A percentile compares a stretch with the other conserved stretches of the same genome.
Evolutionary conservation across 2,113 vertebrate species (phyloP).

Genomic region (Hydrolagus affinis): DNA sequence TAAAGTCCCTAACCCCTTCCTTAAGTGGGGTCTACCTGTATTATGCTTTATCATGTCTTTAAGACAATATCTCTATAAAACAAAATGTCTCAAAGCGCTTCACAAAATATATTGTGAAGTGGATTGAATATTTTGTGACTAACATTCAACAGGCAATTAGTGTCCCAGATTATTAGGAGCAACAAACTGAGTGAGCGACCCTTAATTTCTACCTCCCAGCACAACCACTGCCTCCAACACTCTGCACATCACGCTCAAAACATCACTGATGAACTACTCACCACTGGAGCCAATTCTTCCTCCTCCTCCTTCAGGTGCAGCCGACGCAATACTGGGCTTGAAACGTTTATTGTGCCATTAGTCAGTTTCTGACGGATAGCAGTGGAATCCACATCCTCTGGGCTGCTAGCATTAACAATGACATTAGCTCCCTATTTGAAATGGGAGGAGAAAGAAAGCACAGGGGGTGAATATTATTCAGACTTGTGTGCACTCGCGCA

Average conservation of each 20-base stretch:
- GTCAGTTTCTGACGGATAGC: slow-evolving; percentile 86
- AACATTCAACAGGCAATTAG: too few species aligned
- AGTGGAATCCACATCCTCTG: slow-evolving; percentile 86
- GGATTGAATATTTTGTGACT: too few species aligned
- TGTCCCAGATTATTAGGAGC: too few species aligned
- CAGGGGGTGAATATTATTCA: neutral
- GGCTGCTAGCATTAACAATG: slow-evolving; percentile 85
- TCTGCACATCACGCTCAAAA: neutral
- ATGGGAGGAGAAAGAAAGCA: neutral
- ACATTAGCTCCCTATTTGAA: slow-evolving; percentile 74
- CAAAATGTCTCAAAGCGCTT: too few species aligned
- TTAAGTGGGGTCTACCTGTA: too few species aligned
- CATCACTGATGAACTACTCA: slow-evolving; percentile 40
- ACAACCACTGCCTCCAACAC: neutral
- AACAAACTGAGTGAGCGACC: too few species aligned
- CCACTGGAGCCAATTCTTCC: slow-evolving; percentile 58
- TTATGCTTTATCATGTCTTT: too few species aligned
- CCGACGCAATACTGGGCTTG: slow-evolving; percentile 84
- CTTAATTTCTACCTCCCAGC: neutral
- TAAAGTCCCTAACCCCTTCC: too few species aligned
- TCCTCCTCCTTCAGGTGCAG: slow-evolving; percentile 77
- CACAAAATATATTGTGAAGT: too few species aligned
- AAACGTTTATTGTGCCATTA: slow-evolving; percentile 72
- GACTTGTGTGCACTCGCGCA: neutral
- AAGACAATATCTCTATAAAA: too few species aligned